phyloP scores from a whole-genome alignment of 2,888 invertebrate species.

The Tuta absoluta region DNA sequence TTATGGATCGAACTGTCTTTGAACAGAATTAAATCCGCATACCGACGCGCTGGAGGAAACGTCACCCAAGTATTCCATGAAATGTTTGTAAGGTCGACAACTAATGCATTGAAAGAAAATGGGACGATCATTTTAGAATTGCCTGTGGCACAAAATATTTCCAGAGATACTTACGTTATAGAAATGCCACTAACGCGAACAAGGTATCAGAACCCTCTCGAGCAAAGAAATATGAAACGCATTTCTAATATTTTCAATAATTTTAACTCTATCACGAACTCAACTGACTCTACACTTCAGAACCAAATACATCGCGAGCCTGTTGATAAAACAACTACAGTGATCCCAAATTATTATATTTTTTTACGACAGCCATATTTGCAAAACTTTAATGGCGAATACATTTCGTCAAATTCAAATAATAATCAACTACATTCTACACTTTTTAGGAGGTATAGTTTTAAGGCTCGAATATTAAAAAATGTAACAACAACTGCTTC shows the following conservation, averaged over 20 bases:
- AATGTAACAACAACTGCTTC: background rate
- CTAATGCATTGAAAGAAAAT: background rate
- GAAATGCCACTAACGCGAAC: background rate
- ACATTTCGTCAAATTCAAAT: background rate
- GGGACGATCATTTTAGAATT: background rate
- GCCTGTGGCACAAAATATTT: background rate
- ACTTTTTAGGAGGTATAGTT: constrained; percentile 11
- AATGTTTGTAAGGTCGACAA: background rate
- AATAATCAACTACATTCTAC: background rate
- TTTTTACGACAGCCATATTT: background rate
- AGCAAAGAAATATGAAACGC: background rate
- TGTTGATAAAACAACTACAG: background rate
- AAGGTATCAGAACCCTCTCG: background rate
- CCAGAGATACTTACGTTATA: background rate
- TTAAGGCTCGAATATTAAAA: background rate
- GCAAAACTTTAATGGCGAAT: background rate
- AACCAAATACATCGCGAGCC: background rate
- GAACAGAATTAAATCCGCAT: background rate
- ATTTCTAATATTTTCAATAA: background rate
- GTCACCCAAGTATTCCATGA: background rate
- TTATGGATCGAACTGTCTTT: constrained; percentile 46
- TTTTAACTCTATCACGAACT: background rate
- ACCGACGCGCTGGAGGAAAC: background rate
- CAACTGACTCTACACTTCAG: background rate
- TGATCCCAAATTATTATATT: background rate